Base-by-base conservation (phyloP, 2,888 invertebrate species). In the Unio delphinus region DNA sequence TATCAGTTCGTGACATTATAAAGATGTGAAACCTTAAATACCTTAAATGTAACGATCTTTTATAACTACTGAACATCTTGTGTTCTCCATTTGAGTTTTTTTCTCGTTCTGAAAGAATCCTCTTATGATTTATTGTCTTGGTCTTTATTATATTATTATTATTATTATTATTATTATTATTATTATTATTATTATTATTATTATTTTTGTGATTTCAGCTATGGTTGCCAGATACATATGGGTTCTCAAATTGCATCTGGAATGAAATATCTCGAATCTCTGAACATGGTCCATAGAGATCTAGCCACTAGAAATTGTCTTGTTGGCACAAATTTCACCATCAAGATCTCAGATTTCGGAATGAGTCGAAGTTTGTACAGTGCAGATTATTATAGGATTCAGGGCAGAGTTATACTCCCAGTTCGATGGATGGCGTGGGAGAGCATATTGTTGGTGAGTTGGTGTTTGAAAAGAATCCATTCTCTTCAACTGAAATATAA, bases 381-480 rank as follows among this genome's bases (percentile, higher is more conserved):
- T 67, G 91, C 92, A 74, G 96, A 96, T 89, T 96, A 96, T 90
- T 95, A 95, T 91, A 93, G 94, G 86, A 94, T 95, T 56, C 95
- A 95, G 83, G 95, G 94, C 0, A 92, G 93, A 45, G 94, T 95
- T 81, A 93, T 94, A 67, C 90, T 97, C 80, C 96, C 97, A 0
- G 93, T 97, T 69, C 92, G 97, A 64, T 96, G 96, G 96, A 95
- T 96, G 92, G 94, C 96, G 1, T 95, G 95, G 95, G 96, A 96
- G 90, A 94, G 94, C 2, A 93, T 95, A 71, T 92, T 95, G 78
- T 76, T 90, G 86, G 90, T 90, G 69, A 80, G 82, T 70, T 17
- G n/a, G 18, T 45, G 17, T 67, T 28, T 15, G n/a, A 20, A 61
- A 61, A n/a, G 20, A 45, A 55, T 28, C 11, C 18, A 55, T 55